Evolutionary conservation across 2,797 vertebrate genomes (phyloP).

Genomic region (Oryzias sinensis): DNA sequence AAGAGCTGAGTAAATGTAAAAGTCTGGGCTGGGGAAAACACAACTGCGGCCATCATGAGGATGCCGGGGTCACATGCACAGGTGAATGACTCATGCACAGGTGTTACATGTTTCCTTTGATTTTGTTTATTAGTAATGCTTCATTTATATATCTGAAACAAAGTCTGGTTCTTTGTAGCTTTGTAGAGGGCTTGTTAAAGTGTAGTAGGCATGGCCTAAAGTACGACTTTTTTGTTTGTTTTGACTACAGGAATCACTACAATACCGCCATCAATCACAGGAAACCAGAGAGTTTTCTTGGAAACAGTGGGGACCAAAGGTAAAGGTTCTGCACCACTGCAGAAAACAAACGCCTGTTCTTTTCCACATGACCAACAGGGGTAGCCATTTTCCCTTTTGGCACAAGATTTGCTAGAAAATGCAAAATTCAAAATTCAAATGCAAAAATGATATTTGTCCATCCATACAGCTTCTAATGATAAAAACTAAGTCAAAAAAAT

Average conservation of each 20-base stretch:
- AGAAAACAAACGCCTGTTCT: slow-evolving; percentile 21
- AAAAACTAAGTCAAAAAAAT: too few relatives aligned
- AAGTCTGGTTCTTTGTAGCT: too few relatives aligned
- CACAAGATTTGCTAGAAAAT: not conserved
- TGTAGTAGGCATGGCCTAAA: not conserved
- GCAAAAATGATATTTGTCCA: not conserved
- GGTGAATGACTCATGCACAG: slow-evolving; percentile 66
- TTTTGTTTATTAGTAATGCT: not conserved
- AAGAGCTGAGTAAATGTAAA: slow-evolving; percentile 77
- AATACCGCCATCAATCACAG: slow-evolving; percentile 40
- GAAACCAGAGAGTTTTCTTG: not conserved
- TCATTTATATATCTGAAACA: too few relatives aligned
- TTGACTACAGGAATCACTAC: slow-evolving; percentile 47
- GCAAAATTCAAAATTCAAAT: not conserved
- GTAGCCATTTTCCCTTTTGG: slow-evolving; percentile 40
- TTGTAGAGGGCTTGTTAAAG: too few relatives aligned
- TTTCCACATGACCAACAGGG: slow-evolving; percentile 50
- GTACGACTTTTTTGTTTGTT: slow-evolving; percentile 2
- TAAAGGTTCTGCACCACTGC: slow-evolving; percentile 18
- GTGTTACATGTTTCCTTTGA: too few relatives aligned
- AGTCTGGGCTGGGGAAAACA: slow-evolving; percentile 93
- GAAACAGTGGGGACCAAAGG: slow-evolving; percentile 57
- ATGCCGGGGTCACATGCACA: slow-evolving; percentile 87
- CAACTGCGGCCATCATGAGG: slow-evolving; percentile 97
- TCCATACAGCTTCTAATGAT: too few relatives aligned